Evolutionary conservation across 2,797 vertebrate species (phyloP), one percentile per base, ranked within the genome.

Genomic region (Sebastes flavidus): DNA sequence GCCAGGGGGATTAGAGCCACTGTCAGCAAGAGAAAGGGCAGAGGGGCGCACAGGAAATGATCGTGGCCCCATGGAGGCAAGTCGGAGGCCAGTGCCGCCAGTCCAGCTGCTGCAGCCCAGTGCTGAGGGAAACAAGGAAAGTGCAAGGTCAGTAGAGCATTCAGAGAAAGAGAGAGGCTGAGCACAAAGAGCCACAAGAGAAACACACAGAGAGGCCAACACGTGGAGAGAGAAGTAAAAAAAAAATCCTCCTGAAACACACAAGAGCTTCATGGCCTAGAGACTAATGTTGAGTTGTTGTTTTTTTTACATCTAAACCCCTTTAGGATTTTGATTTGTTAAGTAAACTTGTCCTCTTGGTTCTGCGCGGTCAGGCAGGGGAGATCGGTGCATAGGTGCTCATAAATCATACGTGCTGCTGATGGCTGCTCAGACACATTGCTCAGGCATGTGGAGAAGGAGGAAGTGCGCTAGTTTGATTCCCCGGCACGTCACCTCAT

Each of bases 11-110:
- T 94, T 94, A 95, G 80, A 90, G 88, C 52, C 82, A 84, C 90
- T 87, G 87, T 95, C 91, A 94, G 92, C 72, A 73, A 90, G 91
- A 94, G 88, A 94, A 92, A 91, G 85, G 87, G 84, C 89, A 87
- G 85, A 88, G 92, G 83, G 89, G 86, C 30, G 80, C 84, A 91
- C 94, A 95, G 95, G 95, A 96, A 96, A 92, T 91, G 88, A 92
- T 91, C 76, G 20, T 46, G 79, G 91, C 87, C 87, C 89, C 90
- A 80, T 88, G 89, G 87, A 93, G 89, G 89, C 87, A 77, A 87
- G 84, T 83, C 84, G 78, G 87, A 89, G 90, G 90, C 91, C 92
- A 69, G 83, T 27, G 86, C 85, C 65, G 78, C 83, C 59, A 24
- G 80, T 85, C 87, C 88, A 90, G 90, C 93, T 93, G 91, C 91